Conservation (phyloP, 2,888 invertebrate species). For the Synanthedon vespiformis region DNA sequence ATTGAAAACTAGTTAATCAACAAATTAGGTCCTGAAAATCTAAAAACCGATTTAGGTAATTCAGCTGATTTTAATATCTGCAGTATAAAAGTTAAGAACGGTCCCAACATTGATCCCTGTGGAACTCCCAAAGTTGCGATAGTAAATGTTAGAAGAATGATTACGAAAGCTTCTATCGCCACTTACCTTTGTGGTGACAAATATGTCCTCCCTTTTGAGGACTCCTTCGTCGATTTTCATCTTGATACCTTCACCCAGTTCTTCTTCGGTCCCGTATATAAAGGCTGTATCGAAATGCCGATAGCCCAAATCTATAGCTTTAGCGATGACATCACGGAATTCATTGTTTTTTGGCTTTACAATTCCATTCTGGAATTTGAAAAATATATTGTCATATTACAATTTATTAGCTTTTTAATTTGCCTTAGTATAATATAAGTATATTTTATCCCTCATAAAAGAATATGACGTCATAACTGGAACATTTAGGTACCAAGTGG, state of each 20-base stretch:
- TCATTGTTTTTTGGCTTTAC: slow-evolving; percentile 17
- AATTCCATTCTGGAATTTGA: slow-evolving; percentile 6
- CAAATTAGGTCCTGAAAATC: too few relatives aligned
- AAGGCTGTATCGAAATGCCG: slow-evolving; percentile 65
- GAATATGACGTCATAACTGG: too few relatives aligned
- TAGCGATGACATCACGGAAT: slow-evolving; percentile 35
- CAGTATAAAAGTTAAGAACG: too few relatives aligned
- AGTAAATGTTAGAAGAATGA: too few relatives aligned
- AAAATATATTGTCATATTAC: neutral
- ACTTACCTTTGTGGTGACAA: slow-evolving; percentile 65
- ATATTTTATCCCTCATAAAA: neutral
- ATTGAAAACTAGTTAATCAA: too few relatives aligned
- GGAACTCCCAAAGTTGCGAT: neutral
- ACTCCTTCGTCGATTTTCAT: slow-evolving; percentile 48
- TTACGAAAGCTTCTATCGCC: too few relatives aligned
- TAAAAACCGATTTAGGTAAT: too few relatives aligned
- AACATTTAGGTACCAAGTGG: too few relatives aligned
- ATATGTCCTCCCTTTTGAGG: slow-evolving; percentile 58
- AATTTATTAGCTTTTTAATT: too few relatives aligned
- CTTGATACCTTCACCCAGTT: slow-evolving; percentile 52
- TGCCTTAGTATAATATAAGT: neutral
- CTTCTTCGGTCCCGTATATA: slow-evolving; percentile 62
- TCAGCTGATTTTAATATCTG: too few relatives aligned
- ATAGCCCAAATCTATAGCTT: slow-evolving; percentile 62
- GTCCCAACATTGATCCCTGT: neutral